Conservation (phyloP, 2,888 invertebrate species). For the Caenorhabditis sp. region DNA sequence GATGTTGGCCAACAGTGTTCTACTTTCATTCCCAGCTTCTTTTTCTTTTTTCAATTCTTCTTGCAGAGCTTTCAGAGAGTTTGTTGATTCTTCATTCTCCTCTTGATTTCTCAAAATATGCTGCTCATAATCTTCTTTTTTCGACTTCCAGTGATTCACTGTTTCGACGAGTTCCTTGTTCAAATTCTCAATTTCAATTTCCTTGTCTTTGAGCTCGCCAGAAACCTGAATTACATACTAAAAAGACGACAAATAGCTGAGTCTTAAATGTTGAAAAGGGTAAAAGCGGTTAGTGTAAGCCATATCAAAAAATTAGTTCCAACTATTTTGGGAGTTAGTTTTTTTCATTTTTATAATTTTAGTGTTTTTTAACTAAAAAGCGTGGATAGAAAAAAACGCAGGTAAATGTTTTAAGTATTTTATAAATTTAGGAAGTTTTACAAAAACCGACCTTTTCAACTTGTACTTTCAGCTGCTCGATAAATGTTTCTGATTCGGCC, state of each 20-base stretch:
- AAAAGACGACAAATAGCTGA: conserved; percentile 15
- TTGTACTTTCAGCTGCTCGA: conserved; percentile 39
- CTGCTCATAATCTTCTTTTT: conserved; percentile 46
- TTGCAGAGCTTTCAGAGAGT: conserved; percentile 19
- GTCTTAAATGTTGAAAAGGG: background rate
- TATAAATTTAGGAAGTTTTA: background rate
- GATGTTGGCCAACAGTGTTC: conserved; percentile 9
- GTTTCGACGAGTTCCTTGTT: conserved; percentile 27
- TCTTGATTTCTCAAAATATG: conserved; percentile 51
- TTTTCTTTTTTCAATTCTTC: conserved; percentile 33
- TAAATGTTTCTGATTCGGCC: conserved; percentile 29
- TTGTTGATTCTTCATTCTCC: conserved; percentile 41
- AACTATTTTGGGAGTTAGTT: background rate
- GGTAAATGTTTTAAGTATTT: conserved; percentile 1
- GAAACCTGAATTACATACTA: conserved; percentile 45
- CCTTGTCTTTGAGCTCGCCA: conserved; percentile 28
- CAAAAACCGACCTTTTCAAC: conserved; percentile 31
- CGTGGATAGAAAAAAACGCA: conserved; percentile 21
- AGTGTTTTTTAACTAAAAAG: background rate
- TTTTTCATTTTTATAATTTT: background rate
- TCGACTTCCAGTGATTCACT: conserved; percentile 46
- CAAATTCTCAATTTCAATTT: conserved; percentile 23
- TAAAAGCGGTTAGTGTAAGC: conserved; percentile 1
- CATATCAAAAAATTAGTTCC: background rate
- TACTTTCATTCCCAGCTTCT: conserved; percentile 12